phyloP scores from a whole-genome alignment of 2,113 vertebrate species.

The Otocyon megalotis region DNA sequence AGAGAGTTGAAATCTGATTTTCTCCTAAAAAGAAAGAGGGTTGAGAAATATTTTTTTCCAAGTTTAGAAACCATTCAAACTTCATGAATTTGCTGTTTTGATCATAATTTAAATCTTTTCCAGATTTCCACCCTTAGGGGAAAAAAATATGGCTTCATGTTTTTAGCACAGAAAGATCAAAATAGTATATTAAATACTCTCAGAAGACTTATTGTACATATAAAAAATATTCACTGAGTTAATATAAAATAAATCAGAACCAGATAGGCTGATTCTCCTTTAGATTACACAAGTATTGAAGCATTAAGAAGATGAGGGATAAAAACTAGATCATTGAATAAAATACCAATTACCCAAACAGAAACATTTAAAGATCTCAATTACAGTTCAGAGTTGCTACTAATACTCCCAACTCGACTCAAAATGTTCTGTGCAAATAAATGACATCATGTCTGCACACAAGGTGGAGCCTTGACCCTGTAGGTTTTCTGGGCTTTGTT shows the following conservation, averaged over 20 bases:
- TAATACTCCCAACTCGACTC: not conserved
- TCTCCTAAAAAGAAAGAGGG: not conserved
- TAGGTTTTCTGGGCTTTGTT: not conserved
- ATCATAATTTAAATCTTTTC: constrained; percentile 67
- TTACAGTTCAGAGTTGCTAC: accelerated
- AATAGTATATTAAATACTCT: constrained; percentile 71
- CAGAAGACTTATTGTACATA: constrained; percentile 19
- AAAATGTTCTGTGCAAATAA: accelerated
- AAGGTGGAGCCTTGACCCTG: accelerated
- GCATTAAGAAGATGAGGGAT: accelerated
- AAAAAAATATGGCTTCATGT: not conserved
- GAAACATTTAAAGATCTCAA: not conserved
- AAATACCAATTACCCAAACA: not conserved
- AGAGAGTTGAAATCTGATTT: not conserved
- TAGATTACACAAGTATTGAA: not conserved
- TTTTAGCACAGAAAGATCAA: constrained; percentile 60
- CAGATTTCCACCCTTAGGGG: constrained; percentile 50
- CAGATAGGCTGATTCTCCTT: not conserved
- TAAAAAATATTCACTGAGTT: constrained; percentile 57
- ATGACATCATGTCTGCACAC: accelerated
- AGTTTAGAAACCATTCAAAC: constrained; percentile 66
- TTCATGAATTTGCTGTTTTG: constrained; percentile 70
- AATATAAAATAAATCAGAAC: constrained; percentile 62
- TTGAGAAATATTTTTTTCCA: not conserved
- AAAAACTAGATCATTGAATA: not conserved